These are phyloP conservation scores for Mellivora capensis DNA, from an alignment of 2,113 vertebrate genomes.

Conservation along the genomic window DNA sequence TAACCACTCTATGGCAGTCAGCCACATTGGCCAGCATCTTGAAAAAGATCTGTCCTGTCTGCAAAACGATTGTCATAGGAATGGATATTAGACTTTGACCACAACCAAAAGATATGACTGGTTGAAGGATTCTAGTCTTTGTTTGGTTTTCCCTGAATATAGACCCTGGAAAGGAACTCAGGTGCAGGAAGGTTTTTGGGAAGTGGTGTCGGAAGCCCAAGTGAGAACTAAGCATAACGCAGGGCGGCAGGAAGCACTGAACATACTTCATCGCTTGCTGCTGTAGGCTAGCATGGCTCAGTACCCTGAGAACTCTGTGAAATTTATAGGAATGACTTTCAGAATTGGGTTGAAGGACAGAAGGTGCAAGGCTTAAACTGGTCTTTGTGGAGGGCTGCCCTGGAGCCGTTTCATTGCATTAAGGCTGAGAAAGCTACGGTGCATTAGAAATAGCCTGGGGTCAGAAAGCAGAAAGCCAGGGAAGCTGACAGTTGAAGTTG, in stretches of 20 bases:
- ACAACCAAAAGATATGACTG: neutral
- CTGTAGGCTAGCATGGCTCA: neutral
- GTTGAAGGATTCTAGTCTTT: neutral
- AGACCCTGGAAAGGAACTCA: neutral
- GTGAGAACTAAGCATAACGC: neutral
- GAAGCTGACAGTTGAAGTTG: neutral
- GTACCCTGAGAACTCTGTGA: neutral
- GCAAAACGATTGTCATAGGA: neutral
- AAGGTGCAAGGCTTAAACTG: neutral
- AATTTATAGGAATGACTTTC: neutral
- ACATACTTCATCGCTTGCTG: neutral
- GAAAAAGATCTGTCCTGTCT: slow-evolving; percentile 18
- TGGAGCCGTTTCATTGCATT: neutral
- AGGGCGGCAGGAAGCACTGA: neutral
- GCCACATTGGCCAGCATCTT: neutral
- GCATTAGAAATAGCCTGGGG: neutral
- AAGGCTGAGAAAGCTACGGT: neutral
- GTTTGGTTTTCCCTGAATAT: neutral
- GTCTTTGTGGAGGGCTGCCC: neutral
- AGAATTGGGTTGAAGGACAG: neutral
- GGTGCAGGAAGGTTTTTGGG: neutral
- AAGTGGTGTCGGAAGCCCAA: neutral
- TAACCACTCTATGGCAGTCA: neutral
- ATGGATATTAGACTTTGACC: neutral
- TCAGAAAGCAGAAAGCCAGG: neutral